Evolutionary conservation across 1,140 invertebrate genomes (phyloP).

Genomic region (Sycophaga agraensis): DNA sequence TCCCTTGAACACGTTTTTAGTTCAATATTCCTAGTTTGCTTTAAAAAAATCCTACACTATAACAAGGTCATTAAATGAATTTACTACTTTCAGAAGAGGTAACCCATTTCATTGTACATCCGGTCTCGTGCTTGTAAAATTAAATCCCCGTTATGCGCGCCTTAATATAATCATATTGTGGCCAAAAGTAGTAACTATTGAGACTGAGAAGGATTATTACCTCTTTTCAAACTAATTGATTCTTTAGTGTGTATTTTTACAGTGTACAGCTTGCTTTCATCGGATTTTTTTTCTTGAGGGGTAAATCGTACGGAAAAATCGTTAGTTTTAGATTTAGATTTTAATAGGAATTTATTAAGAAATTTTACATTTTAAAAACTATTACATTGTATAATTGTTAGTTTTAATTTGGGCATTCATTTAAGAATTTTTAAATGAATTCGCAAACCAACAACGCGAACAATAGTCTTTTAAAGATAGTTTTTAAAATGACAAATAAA

Average conservation of each 20-base stretch:
- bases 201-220: too few species aligned
- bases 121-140: too few species aligned
- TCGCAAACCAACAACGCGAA: background rate
- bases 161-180: too few species aligned
- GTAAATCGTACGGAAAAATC: conserved; percentile 7
- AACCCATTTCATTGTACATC: too few species aligned
- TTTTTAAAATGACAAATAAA: background rate
- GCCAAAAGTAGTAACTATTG: too few species aligned
- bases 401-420: conserved; percentile 8
- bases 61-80: too few species aligned
- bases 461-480: too few species aligned
- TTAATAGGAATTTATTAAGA: conserved; percentile 24
- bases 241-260: too few species aligned
- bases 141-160: too few species aligned
- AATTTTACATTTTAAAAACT: conserved; percentile 15
- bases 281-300: conserved; percentile 8
- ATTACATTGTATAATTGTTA: background rate
- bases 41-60: conserved; percentile 4
- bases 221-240: too few species aligned
- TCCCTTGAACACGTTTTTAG: conserved; percentile 15
- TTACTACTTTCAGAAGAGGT: too few species aligned
- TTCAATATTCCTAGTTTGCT: conserved; percentile 21
- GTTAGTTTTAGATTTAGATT: conserved; percentile 25
- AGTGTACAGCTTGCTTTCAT: too few species aligned
- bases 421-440: conserved; percentile 4